Evolutionary conservation across 2,797 vertebrate species (phyloP).

Genomic region (Hyperoplus immaculatus): DNA sequence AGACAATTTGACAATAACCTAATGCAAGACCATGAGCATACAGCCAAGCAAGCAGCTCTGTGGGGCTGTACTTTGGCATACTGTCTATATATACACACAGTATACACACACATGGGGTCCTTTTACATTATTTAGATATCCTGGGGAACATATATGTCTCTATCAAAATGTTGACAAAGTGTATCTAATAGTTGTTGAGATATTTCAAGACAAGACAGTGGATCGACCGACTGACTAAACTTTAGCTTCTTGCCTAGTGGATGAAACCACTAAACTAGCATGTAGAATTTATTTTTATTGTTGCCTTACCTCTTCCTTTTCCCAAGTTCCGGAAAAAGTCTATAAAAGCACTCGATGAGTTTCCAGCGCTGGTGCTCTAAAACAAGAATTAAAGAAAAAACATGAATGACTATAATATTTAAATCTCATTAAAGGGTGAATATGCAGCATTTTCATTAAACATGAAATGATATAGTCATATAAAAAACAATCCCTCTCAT

Average conservation of each 20-base stretch:
- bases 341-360: not conserved
- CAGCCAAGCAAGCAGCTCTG: no score
- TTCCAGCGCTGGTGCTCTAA: constrained; percentile 12
- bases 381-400: constrained; percentile 12
- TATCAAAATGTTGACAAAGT: no score
- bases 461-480: not conserved
- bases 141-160: not conserved
- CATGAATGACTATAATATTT: not conserved
- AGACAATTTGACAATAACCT: not conserved
- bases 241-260: not conserved
- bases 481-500: no score
- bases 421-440: not conserved
- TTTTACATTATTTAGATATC: not conserved
- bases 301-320: constrained; percentile 57
- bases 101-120: not conserved
- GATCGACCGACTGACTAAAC: not conserved
- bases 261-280: not conserved
- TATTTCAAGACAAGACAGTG: not conserved
- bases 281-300: not conserved
- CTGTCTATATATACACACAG: no score
- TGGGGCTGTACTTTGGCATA: no score
- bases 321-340: constrained; percentile 8
- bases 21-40: no score
- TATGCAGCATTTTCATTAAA: no score
- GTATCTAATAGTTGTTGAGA: not conserved